Conservation (phyloP, 2,888 invertebrate genomes). For the Dasysyrphus albostriatus region DNA sequence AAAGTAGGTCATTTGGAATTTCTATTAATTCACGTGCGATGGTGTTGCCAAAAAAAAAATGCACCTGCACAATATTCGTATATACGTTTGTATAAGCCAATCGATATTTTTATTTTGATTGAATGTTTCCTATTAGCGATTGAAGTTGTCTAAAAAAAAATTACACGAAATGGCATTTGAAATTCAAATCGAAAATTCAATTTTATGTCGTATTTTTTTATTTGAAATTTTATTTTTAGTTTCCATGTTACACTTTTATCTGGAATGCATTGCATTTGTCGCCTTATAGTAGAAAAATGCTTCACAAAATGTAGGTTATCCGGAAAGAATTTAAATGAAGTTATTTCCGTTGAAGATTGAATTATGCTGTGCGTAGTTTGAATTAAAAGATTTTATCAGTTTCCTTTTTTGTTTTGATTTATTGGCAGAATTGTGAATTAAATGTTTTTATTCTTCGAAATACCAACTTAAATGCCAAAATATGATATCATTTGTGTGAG, state of each 20-base stretch:
- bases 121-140: conserved; percentile 16
- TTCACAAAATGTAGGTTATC: conserved; percentile 20
- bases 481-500: too few species aligned
- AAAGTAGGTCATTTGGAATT: conserved; percentile 25
- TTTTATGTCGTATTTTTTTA: neutral
- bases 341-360: conserved; percentile 37
- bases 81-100: neutral
- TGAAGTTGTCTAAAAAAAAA: neutral
- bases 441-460: too few species aligned
- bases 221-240: conserved; percentile 1
- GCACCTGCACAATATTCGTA: conserved; percentile 2
- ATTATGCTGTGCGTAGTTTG: conserved; percentile 7
- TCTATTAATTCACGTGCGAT: neutral
- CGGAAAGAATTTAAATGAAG: conserved; percentile 51
- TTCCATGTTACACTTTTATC: conserved; percentile 1
- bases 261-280: neutral
- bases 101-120: conserved; percentile 28
- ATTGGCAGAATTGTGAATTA: conserved; percentile 2
- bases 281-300: neutral
- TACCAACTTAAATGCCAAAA: too few species aligned
- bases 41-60: neutral
- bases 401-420: neutral
- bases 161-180: neutral
- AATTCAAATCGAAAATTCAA: conserved; percentile 8
- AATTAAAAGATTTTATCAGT: conserved; percentile 20